Conservation (phyloP, 2,888 invertebrate genomes). For the Mesopsocus fuscifrons region DNA sequence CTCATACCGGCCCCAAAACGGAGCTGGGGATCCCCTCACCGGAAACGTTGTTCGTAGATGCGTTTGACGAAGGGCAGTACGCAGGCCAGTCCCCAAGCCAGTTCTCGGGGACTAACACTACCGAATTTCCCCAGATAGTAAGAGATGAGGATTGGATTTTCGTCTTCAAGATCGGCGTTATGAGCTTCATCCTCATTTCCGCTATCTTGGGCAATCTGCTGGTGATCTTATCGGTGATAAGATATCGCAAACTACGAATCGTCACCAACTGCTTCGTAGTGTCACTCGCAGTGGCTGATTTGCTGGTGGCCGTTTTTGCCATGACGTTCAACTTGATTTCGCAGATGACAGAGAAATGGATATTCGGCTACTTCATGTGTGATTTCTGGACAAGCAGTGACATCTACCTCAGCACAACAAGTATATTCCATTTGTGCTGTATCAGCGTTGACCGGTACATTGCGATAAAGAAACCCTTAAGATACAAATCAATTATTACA, state of each 20-base stretch:
- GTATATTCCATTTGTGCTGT: conserved; percentile 88
- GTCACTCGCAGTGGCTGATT: conserved; percentile 85
- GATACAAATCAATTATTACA: conserved; percentile 87
- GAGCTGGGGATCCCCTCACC: no score
- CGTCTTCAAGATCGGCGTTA: no score
- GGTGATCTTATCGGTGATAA: conserved; percentile 84
- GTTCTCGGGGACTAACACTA: no score
- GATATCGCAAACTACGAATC: conserved; percentile 69
- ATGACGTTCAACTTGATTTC: conserved; percentile 92
- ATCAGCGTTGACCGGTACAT: conserved; percentile 82
- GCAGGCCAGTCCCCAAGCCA: no score
- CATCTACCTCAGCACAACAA: conserved; percentile 84
- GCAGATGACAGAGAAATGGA: conserved; percentile 60
- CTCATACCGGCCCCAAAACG: no score
- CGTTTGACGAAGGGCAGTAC: no score
- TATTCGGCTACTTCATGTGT: conserved; percentile 65
- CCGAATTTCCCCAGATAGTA: neutral
- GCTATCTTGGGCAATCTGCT: conserved; percentile 86
- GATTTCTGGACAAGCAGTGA: conserved; percentile 93
- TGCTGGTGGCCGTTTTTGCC: conserved; percentile 84
- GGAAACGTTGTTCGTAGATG: no score
- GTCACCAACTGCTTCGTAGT: conserved; percentile 97
- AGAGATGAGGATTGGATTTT: conserved; percentile 32
- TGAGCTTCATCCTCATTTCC: no score
- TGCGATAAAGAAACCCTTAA: conserved; percentile 83